Evolutionary conservation across 2,888 invertebrate genomes (phyloP).

Genomic region (Trichogramma evanescens): DNA sequence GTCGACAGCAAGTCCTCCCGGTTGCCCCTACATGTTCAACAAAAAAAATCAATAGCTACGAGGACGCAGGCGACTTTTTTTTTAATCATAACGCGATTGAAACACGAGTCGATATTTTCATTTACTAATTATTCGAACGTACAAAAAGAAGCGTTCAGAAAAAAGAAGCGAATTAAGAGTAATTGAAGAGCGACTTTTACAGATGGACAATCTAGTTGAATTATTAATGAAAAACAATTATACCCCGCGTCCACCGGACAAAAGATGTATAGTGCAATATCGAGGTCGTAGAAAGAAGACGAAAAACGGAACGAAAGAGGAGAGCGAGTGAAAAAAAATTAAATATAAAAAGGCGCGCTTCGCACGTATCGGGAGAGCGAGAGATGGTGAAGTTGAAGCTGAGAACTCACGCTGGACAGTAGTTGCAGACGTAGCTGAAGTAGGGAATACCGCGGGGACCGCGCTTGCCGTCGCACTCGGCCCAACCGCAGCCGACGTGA

Average conservation of each 20-base stretch:
- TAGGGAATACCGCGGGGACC: constrained; percentile 58
- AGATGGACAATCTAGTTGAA: too few relatives aligned
- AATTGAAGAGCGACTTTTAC: too few relatives aligned
- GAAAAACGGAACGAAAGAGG: background rate
- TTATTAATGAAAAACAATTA: too few relatives aligned
- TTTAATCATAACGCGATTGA: too few relatives aligned
- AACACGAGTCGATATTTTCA: too few relatives aligned
- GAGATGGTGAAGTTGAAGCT: background rate
- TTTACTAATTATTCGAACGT: too few relatives aligned
- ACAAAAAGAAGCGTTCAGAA: too few relatives aligned
- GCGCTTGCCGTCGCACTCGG: constrained; percentile 56
- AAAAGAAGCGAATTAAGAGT: too few relatives aligned
- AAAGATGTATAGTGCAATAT: background rate
- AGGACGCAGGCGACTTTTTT: too few relatives aligned
- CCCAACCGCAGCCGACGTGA: constrained; percentile 69
- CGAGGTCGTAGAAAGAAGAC: background rate
- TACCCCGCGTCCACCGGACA: background rate
- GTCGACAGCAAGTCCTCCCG: constrained; percentile 36
- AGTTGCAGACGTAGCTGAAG: constrained; percentile 78
- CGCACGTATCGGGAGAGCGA: too few relatives aligned
- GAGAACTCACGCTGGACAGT: constrained; percentile 71
- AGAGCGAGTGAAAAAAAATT: background rate
- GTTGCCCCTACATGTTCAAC: constrained; percentile 57
- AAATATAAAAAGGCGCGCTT: too few relatives aligned
- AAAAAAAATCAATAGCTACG: too few relatives aligned